Evolutionary conservation across 1,140 invertebrate genomes (phyloP), one percentile per base, ranked within the genome.

Genomic region (Drosophila pachea): DNA sequence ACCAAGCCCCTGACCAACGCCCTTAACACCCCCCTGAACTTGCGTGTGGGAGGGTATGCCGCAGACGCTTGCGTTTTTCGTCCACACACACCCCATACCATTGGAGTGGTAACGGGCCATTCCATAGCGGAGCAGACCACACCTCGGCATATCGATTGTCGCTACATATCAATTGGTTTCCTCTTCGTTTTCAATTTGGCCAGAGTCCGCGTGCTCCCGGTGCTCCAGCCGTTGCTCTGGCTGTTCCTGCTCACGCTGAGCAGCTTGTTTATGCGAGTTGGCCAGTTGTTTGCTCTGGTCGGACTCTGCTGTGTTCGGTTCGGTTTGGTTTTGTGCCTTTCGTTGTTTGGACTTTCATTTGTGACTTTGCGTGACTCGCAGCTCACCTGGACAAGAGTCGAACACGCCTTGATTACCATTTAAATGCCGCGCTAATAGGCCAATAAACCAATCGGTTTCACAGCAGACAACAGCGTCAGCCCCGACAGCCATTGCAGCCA

Each of bases 381-480:
- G 82, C 64, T 78, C 69, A 81, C 81, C 81, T 79, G 76, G 33
- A 66, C 48, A 48, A 66, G 43, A 48, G 50, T 49, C 65, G 62
- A 68, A 61, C 81, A 64, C 82, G 70, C 81, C 82, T 74, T 81
- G 76, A 86, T 86, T 86, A 72, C 74, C 82, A 86, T 83, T 88
- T 88, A 88, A 88, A 88, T 83, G 81, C 73, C 64, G 56, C 78
- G 72, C 86, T 88, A 88, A 88, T 88, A 86, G 86, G 77, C 73
- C 86, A 88, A 88, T 88, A 88, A 86, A 88, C 56, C 86, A 86
- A 78, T 78, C 74, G 62, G 74, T 52, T 74, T 72, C 71, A 58
- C 75, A 68, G 67, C 69, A 66, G 61, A 79, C 61, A 71, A 33
- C 49, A 32, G 50, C 47, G 65, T 35, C 54, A 73, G 56, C 42